Evolutionary conservation across 2,113 vertebrate species (phyloP).

Genomic region (Helogale parvula): DNA sequence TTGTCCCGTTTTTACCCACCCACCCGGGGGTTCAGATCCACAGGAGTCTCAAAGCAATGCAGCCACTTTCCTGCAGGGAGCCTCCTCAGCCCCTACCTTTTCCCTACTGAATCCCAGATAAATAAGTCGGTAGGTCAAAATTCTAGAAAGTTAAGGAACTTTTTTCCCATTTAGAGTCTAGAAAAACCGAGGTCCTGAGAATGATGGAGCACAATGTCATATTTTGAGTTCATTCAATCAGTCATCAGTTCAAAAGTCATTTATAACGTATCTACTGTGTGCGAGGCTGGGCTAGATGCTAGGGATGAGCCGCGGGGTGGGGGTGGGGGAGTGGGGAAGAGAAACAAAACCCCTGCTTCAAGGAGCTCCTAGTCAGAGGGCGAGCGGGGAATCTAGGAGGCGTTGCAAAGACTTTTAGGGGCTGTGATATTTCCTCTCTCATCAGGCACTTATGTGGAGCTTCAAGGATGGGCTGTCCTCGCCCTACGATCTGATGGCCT

Average conservation of each 20-base stretch:
- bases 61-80: not conserved
- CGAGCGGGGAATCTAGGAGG: not conserved
- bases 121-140: not conserved
- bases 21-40: not conserved
- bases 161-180: not conserved
- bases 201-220: not conserved
- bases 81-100: not conserved
- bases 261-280: not conserved
- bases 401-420: not conserved
- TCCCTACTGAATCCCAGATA: not conserved
- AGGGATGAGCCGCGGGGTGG: not conserved
- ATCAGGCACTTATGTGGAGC: not conserved
- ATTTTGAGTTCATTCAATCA: not conserved
- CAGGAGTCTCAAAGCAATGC: not conserved
- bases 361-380: not conserved
- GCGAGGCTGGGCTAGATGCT: not conserved
- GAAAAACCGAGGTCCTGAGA: conserved; percentile 20
- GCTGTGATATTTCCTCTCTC: not conserved
- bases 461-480: not conserved
- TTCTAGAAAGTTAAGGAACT: not conserved
- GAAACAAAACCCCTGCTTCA: not conserved
- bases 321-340: not conserved
- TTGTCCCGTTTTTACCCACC: not conserved
- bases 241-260: not conserved
- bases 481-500: not conserved